Base-by-base conservation (phyloP, 2,888 invertebrate species). In the Acheta domesticus region DNA sequence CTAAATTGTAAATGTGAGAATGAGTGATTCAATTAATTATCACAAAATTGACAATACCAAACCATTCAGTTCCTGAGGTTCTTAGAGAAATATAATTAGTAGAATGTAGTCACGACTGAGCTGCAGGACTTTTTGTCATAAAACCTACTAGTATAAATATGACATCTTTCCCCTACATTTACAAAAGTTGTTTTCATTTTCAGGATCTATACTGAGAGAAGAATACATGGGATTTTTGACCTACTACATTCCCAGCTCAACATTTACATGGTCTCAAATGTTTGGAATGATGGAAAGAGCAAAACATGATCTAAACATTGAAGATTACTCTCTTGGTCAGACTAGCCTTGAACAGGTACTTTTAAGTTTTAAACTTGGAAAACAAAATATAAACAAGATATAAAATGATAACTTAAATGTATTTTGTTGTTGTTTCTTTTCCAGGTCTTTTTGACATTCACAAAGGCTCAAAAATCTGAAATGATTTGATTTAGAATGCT, bases 291-390 rank as follows among this genome's bases (percentile, higher is more conserved):
- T 94, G 89, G 93, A 94, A 85, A 85, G 86, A 1, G 91, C 91
- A 78, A 92, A 91, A 80, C 84, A 85, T 2, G 84, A 86, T 12
- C 87, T 91, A 20, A 88, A 90, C 79, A 89, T 94, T 14, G 93
- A 93, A 84, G 94, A 95, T 86, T 95, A 95, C 86, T 92, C 91
- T 75, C 91, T 95, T 78, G 92, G 92, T 79, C 94, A 95, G 86
- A 94, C 95, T 0, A 93, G 93, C 0, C 87, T 95, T 50, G 95
- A 95, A 86, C 94, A 95, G 87, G 92, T 95, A 77, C n/a, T 19
- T 19, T 14, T 11, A 62, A 36, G 36, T 36, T 36, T 36, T 36
- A 36, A 36, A 36, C 5, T 36, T 36, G 36, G 11, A 36, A 36
- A 62, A 62, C 11, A 11, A 62, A 62, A 62, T 62, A 62, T 36